Conservation (phyloP, 2,888 invertebrate genomes). For the Erebia aethiops region DNA sequence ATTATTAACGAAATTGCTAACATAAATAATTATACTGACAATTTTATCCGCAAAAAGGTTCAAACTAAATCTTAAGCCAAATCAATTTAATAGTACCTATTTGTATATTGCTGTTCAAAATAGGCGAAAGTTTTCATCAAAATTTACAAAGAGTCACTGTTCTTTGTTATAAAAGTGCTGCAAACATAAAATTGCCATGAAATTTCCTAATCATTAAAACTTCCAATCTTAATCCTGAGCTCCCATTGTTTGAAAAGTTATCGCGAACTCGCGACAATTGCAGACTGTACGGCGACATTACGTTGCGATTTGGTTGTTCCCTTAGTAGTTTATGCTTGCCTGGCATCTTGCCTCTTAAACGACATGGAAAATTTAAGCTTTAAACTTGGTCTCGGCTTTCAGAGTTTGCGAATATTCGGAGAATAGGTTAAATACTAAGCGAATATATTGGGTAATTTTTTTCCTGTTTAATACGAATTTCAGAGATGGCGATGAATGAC, state of each 20-base stretch:
- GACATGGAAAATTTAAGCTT: conserved; percentile 31
- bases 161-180: conserved; percentile 16
- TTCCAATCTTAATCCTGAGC: conserved; percentile 36
- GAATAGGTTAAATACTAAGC: neutral
- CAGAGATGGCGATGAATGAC: no score
- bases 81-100: no score
- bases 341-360: conserved; percentile 36
- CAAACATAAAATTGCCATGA: conserved; percentile 29
- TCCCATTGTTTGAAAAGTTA: conserved; percentile 34
- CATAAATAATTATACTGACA: neutral
- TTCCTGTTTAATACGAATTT: no score
- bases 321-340: conserved; percentile 33
- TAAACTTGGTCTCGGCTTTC: conserved; percentile 18
- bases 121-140: neutral
- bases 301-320: conserved; percentile 53
- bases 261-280: conserved; percentile 46
- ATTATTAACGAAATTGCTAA: neutral
- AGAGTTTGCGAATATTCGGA: conserved; percentile 1
- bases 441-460: no score
- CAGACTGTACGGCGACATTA: conserved; percentile 49
- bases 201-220: conserved; percentile 38
- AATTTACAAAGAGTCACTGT: neutral
- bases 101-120: no score
- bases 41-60: neutral
- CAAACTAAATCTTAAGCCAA: conserved; percentile 1